Conservation (phyloP, 1,140 invertebrate genomes). For the Listronotus bonariensis region DNA sequence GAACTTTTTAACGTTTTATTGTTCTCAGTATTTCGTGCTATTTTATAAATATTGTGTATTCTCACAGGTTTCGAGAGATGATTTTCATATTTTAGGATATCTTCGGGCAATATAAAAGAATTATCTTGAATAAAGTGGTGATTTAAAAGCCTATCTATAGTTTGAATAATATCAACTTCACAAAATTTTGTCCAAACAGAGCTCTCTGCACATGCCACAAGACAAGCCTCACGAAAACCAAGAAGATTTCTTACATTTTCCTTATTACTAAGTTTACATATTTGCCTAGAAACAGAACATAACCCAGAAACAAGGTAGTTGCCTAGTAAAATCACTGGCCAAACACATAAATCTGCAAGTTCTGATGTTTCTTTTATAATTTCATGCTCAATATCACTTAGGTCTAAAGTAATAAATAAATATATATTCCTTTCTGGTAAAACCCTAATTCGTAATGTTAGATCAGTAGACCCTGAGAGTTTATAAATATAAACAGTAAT, state of each 20-base stretch:
- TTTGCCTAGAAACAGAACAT: constrained; percentile 65
- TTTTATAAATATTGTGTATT: constrained; percentile 87
- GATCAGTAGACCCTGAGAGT: constrained; percentile 38
- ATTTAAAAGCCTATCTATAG: constrained; percentile 56
- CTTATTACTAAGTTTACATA: constrained; percentile 59
- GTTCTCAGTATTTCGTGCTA: constrained; percentile 61
- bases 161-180: constrained; percentile 77
- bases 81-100: constrained; percentile 77
- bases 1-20: constrained; percentile 58
- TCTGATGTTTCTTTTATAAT: constrained; percentile 34
- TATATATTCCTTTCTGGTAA: constrained; percentile 1
- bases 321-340: constrained; percentile 64
- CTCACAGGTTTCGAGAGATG: constrained; percentile 84
- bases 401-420: constrained; percentile 13
- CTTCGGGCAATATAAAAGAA: constrained; percentile 59
- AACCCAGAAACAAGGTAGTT: constrained; percentile 68
- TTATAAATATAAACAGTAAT: constrained; percentile 57
- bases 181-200: constrained; percentile 93
- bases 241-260: constrained; percentile 63
- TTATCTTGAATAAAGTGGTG: constrained; percentile 31
- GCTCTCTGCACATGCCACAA: constrained; percentile 80
- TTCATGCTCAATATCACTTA: constrained; percentile 21
- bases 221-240: constrained; percentile 77
- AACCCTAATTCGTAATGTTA: constrained; percentile 31
- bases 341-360: constrained; percentile 58